phyloP scores from a whole-genome alignment of 1,140 invertebrate species.

The Daktulosphaira vitifoliae region DNA sequence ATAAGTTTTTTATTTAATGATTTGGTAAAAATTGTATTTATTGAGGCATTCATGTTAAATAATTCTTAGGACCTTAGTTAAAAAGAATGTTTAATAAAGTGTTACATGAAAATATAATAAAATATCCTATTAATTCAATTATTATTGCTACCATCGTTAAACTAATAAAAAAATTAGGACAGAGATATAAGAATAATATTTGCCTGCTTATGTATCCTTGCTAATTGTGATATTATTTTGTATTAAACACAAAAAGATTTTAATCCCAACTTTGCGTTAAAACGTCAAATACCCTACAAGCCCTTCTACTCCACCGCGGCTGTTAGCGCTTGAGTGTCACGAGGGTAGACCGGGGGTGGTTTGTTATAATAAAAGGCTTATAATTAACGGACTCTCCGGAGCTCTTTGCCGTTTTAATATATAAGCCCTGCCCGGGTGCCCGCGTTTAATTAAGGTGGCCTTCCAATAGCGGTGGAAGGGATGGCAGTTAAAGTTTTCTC shows the following conservation, averaged over 20 bases:
- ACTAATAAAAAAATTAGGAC: too few relatives aligned
- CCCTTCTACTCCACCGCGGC: background rate
- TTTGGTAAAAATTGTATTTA: too few relatives aligned
- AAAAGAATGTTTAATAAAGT: too few relatives aligned
- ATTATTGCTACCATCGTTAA: too few relatives aligned
- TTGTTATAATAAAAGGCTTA: conserved; percentile 34
- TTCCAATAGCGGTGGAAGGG: background rate
- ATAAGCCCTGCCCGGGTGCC: conserved; percentile 13
- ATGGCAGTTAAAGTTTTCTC: conserved; percentile 29
- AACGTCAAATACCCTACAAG: conserved; percentile 9
- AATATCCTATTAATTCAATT: too few relatives aligned
- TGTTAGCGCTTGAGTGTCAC: background rate
- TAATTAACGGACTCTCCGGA: conserved; percentile 32
- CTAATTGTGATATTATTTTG: conserved; percentile 26
- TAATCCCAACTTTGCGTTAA: conserved; percentile 21
- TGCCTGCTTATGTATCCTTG: too few relatives aligned
- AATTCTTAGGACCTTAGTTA: too few relatives aligned
- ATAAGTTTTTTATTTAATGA: too few relatives aligned
- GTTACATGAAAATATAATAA: too few relatives aligned
- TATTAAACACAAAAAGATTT: conserved; percentile 14
- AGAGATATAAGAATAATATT: too few relatives aligned
- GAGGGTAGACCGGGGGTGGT: background rate
- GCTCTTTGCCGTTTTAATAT: conserved; percentile 30
- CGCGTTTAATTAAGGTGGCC: conserved; percentile 32
- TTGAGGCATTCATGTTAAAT: too few relatives aligned